Evolutionary conservation across 2,113 vertebrate genomes (phyloP), one percentile per base, ranked within the genome.

Genomic region (Sinocyclocheilus anophthalmus): DNA sequence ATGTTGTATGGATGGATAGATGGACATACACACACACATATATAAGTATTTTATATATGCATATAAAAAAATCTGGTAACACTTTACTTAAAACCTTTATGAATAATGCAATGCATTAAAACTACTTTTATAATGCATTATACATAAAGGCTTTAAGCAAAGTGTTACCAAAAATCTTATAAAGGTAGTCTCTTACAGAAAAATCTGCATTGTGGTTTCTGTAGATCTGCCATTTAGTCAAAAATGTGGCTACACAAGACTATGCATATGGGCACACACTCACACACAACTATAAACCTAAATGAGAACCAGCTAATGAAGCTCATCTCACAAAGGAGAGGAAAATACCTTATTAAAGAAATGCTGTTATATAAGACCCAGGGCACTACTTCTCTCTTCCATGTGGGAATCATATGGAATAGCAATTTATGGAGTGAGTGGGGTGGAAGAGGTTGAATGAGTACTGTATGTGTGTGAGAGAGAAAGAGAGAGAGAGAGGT

Each of bases 341-440:
- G 22, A 45, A 86, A 72, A 67, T 48, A 48, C 48, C 22, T 50
- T 42, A 42, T 63, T 81, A 86, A 81, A 72, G 70, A 48, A 81
- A 59, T 61, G 9, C 39, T 45, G 53, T 63, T 86, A 48, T 24
- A 80, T 61, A 81, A 61, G 33, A 80, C 65, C 67, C 76, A 81
- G 30, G 48, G 6, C 63, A 79, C 63, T 65, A 59, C 82, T 87
- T 57, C 16, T 63, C 7, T 18, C 16, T 78, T 7, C 37, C 81
- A 33, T 39, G n/a, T 84, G 86, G 50, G 26, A 87, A 77, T 70
- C 69, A 69, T 84, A 84, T 84, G 75, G 81, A 78, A 53, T 55
- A 78, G 42, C 24, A 76, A n/a, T 76, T 67, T 45, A 67, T 77
- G 73, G 72, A 65, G 37, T 6, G 39, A 26, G 61, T 37, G 6